phyloP scores from a whole-genome alignment of 2,888 invertebrate genomes.

The Parascotia fuliginaria region DNA sequence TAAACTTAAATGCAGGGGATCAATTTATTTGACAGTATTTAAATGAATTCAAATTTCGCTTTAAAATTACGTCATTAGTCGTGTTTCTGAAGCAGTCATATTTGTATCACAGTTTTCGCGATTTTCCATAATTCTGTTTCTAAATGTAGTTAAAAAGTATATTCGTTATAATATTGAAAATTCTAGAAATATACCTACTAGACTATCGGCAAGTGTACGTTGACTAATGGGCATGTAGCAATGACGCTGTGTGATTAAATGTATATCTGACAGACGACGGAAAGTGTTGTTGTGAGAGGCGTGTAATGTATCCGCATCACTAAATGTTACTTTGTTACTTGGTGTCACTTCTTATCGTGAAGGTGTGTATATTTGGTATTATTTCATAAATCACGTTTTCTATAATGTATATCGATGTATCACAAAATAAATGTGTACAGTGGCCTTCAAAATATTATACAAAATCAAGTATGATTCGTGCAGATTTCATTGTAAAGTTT shows the following conservation, averaged over 20 bases:
- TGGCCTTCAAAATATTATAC: constrained; percentile 7
- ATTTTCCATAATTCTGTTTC: constrained; percentile 24
- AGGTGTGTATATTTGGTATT: constrained; percentile 28
- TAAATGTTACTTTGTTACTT: constrained; percentile 26
- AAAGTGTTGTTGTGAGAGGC: constrained; percentile 22
- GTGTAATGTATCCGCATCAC: constrained; percentile 16
- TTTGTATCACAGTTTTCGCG: constrained; percentile 8
- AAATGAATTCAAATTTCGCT: constrained; percentile 36
- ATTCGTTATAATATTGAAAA: constrained; percentile 25
- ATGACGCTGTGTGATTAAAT: constrained; percentile 13
- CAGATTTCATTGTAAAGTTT: constrained; percentile 35
- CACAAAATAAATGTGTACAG: constrained; percentile 18
- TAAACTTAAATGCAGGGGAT: constrained; percentile 40
- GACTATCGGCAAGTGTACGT: no score
- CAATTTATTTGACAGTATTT: constrained; percentile 53
- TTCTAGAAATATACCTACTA: constrained; percentile 11
- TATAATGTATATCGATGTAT: constrained; percentile 22
- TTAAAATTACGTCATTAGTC: constrained; percentile 15
- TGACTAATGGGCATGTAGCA: constrained; percentile 20
- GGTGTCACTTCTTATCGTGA: constrained; percentile 10
- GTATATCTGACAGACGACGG: constrained; percentile 30
- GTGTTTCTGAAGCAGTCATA: constrained; percentile 22
- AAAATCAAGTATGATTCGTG: constrained; percentile 26
- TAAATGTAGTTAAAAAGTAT: constrained; percentile 22
- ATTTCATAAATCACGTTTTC: constrained; percentile 23